A percentile compares a stretch with the other conserved stretches of the same genome.
These are phyloP conservation scores for Brachyptera risi DNA, from an alignment of 2,888 invertebrate genomes.

Conservation along the genomic window DNA sequence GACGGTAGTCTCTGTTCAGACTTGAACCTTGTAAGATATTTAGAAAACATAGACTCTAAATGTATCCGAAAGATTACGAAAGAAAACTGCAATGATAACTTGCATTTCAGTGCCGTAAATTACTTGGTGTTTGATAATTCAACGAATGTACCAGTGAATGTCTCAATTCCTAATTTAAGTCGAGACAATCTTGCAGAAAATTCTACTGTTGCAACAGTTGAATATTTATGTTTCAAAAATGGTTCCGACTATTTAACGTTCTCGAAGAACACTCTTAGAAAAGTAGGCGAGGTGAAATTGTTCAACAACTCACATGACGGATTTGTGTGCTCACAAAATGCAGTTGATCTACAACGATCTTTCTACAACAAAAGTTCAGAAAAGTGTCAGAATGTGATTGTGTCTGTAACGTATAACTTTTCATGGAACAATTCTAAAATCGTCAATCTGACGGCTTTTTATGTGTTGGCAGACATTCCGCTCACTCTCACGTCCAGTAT, in stretches of 20 bases:
- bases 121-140: conserved; percentile 11
- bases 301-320: too few relatives aligned
- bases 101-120: not conserved
- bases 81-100: not conserved
- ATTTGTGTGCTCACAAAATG: not conserved
- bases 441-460: conserved; percentile 11
- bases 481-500: too few relatives aligned
- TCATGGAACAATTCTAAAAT: conserved; percentile 27
- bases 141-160: not conserved
- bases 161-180: not conserved
- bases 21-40: conserved; percentile 7
- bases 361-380: conserved; percentile 16
- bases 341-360: not conserved
- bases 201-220: not conserved
- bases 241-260: conserved; percentile 20
- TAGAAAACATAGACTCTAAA: conserved; percentile 15
- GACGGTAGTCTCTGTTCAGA: conserved; percentile 14
- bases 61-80: conserved; percentile 16
- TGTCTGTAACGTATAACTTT: conserved; percentile 26
- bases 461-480: conserved; percentile 28
- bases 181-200: not conserved
- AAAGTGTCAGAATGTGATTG: conserved; percentile 29
- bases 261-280: not conserved
- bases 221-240: conserved; percentile 22
- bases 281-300: not conserved